A percentile compares a stretch with the other conserved stretches of the same genome.
phyloP scores from a whole-genome alignment of 2,113 vertebrate genomes.

The Ictalurus punctatus region DNA sequence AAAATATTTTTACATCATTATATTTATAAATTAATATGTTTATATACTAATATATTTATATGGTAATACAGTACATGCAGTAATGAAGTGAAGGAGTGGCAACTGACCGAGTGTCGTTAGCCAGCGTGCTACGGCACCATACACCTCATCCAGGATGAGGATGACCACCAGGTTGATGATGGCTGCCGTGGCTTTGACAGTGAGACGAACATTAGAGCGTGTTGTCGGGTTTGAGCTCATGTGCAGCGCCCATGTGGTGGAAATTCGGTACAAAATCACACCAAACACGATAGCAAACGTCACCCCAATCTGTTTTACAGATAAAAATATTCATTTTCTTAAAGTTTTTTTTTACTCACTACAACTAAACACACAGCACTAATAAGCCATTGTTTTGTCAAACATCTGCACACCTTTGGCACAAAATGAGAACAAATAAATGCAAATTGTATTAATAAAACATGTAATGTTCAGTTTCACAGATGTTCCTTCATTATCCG shows the following conservation, averaged over 20 bases:
- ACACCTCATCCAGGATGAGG: slow-evolving; percentile 95
- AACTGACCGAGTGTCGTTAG: slow-evolving; percentile 89
- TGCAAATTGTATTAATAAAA: background rate
- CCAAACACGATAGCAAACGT: slow-evolving; percentile 96
- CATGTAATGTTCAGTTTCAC: background rate
- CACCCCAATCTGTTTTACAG: slow-evolving; percentile 81
- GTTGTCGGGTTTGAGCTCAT: slow-evolving; percentile 88
- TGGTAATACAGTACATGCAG: background rate
- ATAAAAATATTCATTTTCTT: background rate
- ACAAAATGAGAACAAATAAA: background rate
- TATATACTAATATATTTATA: background rate
- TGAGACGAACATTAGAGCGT: slow-evolving; percentile 86
- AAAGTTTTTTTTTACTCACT: background rate
- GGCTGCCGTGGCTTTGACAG: slow-evolving; percentile 92
- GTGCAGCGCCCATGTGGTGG: slow-evolving; percentile 88
- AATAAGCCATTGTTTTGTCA: background rate
- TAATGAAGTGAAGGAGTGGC: background rate
- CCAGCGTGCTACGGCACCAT: slow-evolving; percentile 91
- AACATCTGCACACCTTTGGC: background rate
- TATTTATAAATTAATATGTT: background rate
- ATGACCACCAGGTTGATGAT: slow-evolving; percentile 98
- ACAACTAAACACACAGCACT: background rate
- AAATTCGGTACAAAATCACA: slow-evolving; percentile 95
- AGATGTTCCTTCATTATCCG: background rate
- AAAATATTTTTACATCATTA: background rate